Evolutionary conservation across 2,113 vertebrate genomes (phyloP), one percentile per base, ranked within the genome.

Genomic region (Agelaius phoeniceus): DNA sequence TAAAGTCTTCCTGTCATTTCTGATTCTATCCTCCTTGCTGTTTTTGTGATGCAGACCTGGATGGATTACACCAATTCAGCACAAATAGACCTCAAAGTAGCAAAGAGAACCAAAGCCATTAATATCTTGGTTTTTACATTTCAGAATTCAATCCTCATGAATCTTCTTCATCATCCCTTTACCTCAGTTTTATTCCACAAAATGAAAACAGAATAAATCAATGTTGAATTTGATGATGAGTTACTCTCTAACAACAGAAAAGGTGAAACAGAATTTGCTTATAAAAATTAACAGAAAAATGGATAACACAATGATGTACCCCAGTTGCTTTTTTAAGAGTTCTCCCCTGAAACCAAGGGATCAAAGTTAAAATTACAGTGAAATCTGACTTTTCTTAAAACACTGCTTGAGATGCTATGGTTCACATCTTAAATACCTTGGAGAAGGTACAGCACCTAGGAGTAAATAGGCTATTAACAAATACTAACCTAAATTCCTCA

Each of bases 181-280:
- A 82, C 54, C 51, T 72, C 61, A 73, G 62, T 79, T 95, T 94
- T 95, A 85, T 65, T 87, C 78, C 78, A 89, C 39, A 74, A 92
- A 95, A 83, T 43, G 61, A 92, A 92, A 94, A 15, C 61, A 90
- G 68, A 90, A 93, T 88, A 89, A 88, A 95, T 93, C 86, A 58
- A 9, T 74, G 48, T 55, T 94, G 75, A 84, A 84, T 88, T 93
- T 77, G 46, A 61, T 76, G n/a, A 46, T 46, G 92, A 66, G 37
- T 48, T 87, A 84, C 23, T 89, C n/a, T 79, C 57, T 77, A 84
- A 83, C 28, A 83, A 73, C 3, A 3, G 48, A 88, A 91, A 90
- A 76, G 2, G 30, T 2, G 13, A 83, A 95, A 73, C 12, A 77
- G 43, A 87, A 83, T 73, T 86, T 90, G 33, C 79, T 90, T 94